Percentiles rank a stretch among this genome's conserved stretches.
Conservation (phyloP, 2,113 vertebrate genomes). For the Oxyruncus cristatus region DNA sequence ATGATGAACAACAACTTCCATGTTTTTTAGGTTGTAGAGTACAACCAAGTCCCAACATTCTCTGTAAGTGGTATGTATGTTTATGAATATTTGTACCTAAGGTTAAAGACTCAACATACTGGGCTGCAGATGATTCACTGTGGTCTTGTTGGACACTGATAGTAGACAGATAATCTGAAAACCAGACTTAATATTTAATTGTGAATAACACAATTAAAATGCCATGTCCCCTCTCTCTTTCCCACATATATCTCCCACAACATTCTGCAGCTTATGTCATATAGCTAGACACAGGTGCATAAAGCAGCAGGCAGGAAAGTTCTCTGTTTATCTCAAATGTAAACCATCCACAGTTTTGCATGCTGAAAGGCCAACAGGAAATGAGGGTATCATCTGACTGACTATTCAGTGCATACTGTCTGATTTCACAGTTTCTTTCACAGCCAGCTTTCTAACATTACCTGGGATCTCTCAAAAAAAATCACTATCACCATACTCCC, state of each 20-base stretch:
- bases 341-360: not conserved
- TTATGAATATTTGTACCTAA: not conserved
- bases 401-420: not conserved
- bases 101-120: not conserved
- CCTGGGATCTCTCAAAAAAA: not conserved
- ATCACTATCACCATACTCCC: rapidly evolving
- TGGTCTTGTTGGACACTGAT: not conserved
- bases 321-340: not conserved
- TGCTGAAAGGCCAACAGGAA: conserved; percentile 10
- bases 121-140: not conserved
- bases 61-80: rapidly evolving
- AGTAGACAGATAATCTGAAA: not conserved
- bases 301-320: not conserved
- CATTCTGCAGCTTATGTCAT: not conserved
- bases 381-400: not conserved
- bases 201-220: not conserved
- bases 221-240: not conserved
- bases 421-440: not conserved
- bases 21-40: not conserved
- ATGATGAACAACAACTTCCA: not conserved
- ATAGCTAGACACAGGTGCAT: not conserved
- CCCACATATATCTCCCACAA: not conserved
- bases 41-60: not conserved
- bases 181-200: not conserved
- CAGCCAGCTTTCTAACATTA: not conserved